Conservation (phyloP, 2,797 vertebrate species). For the Brachyrhaphis roseni region DNA sequence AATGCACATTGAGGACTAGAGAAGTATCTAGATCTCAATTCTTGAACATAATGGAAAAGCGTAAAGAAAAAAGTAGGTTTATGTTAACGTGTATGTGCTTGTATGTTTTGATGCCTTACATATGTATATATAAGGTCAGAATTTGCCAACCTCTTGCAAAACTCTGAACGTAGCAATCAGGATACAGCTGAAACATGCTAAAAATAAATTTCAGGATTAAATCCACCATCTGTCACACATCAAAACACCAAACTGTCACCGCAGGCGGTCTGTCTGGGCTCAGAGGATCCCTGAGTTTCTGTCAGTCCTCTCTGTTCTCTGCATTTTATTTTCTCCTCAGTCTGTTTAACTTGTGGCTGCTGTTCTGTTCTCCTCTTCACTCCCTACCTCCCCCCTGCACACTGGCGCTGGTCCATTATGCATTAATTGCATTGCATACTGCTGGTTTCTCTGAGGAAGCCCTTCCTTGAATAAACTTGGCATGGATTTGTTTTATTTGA, state of each 20-base stretch:
- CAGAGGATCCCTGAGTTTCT: constrained; percentile 34
- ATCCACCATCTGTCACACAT: constrained; percentile 58
- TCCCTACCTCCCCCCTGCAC: background rate
- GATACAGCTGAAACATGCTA: constrained; percentile 26
- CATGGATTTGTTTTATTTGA: background rate
- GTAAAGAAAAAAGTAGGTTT: background rate
- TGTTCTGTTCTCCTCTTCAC: background rate
- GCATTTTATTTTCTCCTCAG: constrained; percentile 22
- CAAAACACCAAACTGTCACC: constrained; percentile 52
- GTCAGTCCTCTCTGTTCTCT: constrained; percentile 36
- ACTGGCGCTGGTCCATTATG: constrained; percentile 3
- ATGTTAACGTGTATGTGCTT: background rate
- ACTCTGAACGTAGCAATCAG: constrained; percentile 7
- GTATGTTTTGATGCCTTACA: too few relatives aligned
- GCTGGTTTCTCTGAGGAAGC: constrained; percentile 4
- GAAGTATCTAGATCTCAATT: background rate
- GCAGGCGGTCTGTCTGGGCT: constrained; percentile 43
- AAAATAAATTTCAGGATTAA: constrained; percentile 42
- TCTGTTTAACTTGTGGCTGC: constrained; percentile 21
- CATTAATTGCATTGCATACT: background rate
- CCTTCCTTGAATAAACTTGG: background rate
- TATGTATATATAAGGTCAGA: background rate
- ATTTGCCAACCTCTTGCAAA: constrained; percentile 11
- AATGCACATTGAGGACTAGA: background rate
- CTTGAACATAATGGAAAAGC: background rate